Evolutionary conservation across 92 coral and sea anemone genomes (phyloP), one percentile per base, ranked within the genome.

Genomic region (Galaxea fascicularis): DNA sequence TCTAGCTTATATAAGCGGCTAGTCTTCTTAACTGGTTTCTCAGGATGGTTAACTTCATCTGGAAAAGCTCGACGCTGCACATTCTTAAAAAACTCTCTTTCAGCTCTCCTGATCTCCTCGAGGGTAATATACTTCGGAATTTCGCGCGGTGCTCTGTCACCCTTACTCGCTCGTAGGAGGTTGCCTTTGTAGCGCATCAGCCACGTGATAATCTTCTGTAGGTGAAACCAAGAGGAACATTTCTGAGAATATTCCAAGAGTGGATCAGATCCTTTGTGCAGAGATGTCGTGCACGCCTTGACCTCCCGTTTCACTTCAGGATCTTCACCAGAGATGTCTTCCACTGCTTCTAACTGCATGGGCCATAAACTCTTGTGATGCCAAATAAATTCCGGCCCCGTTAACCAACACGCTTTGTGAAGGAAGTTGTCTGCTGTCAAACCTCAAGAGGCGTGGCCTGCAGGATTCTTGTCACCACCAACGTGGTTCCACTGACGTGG

Each of bases 361-460:
- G n/a, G n/a, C n/a, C n/a, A n/a, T n/a, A n/a, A n/a, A n/a, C n/a
- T n/a, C n/a, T n/a, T n/a, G n/a, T n/a, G 77, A 63, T 35, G 20
- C 41, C 83, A 58, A 18, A 83, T 24, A 24, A 83, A 83, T 56
- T 59, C 74, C 54, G 83, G 82, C 45, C 84, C 74, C 27, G 24
- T 74, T 58, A 74, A 16, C 88, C 88, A 83, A 16, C 82, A 26
- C 35, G 51, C 30, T 54, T 74, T 56, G 22, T 22, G 58, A 22
- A 70, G 57, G 46, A 66, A 82, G 22, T n/a, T 52, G 27, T 85
- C 67, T 27, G 76, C 73, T 22, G 12, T 54, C 24, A 76, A 8
- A 13, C 89, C 89, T 6, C 77, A 68, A 0, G 84, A 85, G 4
- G 52, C 59, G 52, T 76, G 77, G 74, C 65, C 84, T 18, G 89